Evolutionary conservation across 2,888 invertebrate genomes (phyloP).

Genomic region (Timema cristinae): DNA sequence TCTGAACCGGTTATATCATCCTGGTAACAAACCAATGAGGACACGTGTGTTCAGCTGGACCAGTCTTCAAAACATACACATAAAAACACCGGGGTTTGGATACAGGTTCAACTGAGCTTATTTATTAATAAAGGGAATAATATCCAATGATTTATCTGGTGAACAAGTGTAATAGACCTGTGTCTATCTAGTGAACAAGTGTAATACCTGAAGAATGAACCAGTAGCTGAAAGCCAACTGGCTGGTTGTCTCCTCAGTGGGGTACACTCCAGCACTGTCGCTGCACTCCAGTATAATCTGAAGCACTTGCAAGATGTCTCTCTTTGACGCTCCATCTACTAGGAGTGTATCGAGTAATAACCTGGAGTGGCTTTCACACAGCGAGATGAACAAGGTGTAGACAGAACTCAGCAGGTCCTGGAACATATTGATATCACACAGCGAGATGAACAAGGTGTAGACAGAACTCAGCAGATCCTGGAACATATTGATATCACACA

Average conservation of each 20-base stretch:
- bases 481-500: background rate
- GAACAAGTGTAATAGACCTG: no score
- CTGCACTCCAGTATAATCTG: slow-evolving; percentile 74
- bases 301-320: slow-evolving; percentile 59
- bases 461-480: slow-evolving; percentile 53
- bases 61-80: no score
- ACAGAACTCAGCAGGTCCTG: slow-evolving; percentile 67
- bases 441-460: slow-evolving; percentile 44
- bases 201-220: slow-evolving; percentile 78
- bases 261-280: slow-evolving; percentile 77
- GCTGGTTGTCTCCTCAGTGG: slow-evolving; percentile 82
- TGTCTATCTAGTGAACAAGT: no score
- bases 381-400: slow-evolving; percentile 63
- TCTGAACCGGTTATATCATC: slow-evolving; percentile 36
- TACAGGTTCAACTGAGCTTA: no score
- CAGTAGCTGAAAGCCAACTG: slow-evolving; percentile 85
- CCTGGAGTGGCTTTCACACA: slow-evolving; percentile 67
- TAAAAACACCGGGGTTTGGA: no score
- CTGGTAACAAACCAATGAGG: slow-evolving; percentile 14
- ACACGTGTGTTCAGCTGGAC: no score
- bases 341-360: slow-evolving; percentile 52
- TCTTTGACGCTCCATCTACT: slow-evolving; percentile 48
- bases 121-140: no score
- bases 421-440: slow-evolving; percentile 52
- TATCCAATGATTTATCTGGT: no score